These are phyloP conservation scores for Rhopalosiphum maidis DNA, from an alignment of 1,140 invertebrate genomes.

Conservation along the genomic window DNA sequence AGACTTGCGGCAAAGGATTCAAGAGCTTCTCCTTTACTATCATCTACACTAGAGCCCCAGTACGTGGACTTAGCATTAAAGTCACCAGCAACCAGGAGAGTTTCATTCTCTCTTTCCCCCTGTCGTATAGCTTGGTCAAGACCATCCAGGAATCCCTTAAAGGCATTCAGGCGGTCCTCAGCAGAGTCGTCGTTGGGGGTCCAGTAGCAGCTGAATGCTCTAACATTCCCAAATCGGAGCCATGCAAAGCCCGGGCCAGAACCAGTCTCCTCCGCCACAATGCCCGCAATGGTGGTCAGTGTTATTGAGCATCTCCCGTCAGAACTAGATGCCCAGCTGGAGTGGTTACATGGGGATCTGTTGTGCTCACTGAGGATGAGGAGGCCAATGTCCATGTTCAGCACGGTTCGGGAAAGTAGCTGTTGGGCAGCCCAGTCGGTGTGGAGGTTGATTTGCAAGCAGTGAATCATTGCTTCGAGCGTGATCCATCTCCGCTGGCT, in stretches of 20 bases:
- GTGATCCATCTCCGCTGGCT: no score
- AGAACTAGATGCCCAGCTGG: neutral
- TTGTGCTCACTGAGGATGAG: neutral
- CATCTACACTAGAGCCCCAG: neutral
- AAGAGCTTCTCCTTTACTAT: neutral
- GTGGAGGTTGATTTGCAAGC: no score
- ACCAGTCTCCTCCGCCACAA: neutral
- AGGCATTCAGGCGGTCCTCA: neutral
- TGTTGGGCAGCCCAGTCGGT: neutral
- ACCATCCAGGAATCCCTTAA: neutral
- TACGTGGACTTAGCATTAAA: neutral
- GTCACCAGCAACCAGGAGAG: neutral
- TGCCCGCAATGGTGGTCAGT: neutral
- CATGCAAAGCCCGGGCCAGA: neutral
- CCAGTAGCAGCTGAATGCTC: slow-evolving; percentile 7
- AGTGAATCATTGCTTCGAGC: neutral
- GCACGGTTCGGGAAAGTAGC: neutral
- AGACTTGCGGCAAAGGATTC: neutral
- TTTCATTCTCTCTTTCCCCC: neutral
- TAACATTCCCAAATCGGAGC: neutral
- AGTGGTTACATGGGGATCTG: neutral
- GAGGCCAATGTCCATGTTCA: neutral
- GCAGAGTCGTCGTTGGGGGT: neutral
- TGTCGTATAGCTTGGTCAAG: neutral
- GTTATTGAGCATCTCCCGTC: neutral